A percentile compares a stretch with the other conserved stretches of the same genome.
Conservation (phyloP, 2,888 invertebrate species). For the Epirrita christyi region DNA sequence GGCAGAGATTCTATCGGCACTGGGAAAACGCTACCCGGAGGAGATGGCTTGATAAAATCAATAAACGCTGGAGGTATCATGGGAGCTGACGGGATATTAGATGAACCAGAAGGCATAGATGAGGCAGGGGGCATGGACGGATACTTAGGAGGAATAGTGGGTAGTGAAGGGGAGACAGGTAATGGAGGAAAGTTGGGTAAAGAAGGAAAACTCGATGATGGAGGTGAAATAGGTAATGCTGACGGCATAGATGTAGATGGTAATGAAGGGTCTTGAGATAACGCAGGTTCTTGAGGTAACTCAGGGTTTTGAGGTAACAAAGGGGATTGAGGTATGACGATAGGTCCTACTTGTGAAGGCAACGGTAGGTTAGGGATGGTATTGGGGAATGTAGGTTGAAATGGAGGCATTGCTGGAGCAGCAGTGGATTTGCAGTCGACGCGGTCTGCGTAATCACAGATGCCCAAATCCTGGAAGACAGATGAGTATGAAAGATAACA, state of each 20-base stretch:
- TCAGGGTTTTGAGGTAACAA: neutral
- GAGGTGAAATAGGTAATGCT: constrained; percentile 8
- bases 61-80: constrained; percentile 25
- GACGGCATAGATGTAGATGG: constrained; percentile 9
- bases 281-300: constrained; percentile 9
- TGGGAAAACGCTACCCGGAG: constrained; percentile 24
- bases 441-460: constrained; percentile 86
- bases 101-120: constrained; percentile 16
- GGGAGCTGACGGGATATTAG: constrained; percentile 21
- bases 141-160: constrained; percentile 15
- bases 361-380: constrained; percentile 22
- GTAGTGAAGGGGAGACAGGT: neutral
- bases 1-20: constrained; percentile 10
- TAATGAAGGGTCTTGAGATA: constrained; percentile 12
- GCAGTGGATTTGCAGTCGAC: constrained; percentile 78
- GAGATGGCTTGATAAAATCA: constrained; percentile 30
- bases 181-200: constrained; percentile 11
- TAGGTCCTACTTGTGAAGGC: constrained; percentile 22
- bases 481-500: too few relatives aligned
- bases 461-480: constrained; percentile 80
- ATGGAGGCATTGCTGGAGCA: constrained; percentile 18
- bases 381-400: constrained; percentile 22
- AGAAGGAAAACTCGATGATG: constrained; percentile 6
- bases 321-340: constrained; percentile 18
- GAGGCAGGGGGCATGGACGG: constrained; percentile 5